These are phyloP conservation scores for Marmota monax DNA, from an alignment of 2,113 vertebrate genomes.

Conservation along the genomic window DNA sequence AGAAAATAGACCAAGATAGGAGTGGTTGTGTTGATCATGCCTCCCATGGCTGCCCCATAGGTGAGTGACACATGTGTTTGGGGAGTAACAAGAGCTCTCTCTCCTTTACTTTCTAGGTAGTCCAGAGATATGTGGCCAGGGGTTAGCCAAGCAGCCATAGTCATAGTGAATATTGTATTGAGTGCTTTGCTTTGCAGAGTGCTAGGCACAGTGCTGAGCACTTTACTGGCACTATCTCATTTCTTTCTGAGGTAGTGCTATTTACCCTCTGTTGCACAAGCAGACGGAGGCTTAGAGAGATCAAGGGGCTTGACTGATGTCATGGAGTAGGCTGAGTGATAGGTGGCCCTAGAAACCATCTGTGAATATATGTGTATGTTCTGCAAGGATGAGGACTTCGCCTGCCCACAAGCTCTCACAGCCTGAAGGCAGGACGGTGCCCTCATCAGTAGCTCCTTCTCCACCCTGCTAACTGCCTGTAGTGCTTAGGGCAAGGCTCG, in stretches of 20 bases:
- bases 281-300: not conserved
- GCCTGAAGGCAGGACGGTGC: not conserved
- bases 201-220: rapidly evolving
- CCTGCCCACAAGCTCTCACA: not conserved
- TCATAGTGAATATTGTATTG: rapidly evolving
- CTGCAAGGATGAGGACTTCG: not conserved
- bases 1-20: not conserved
- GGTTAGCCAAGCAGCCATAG: not conserved
- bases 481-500: not conserved
- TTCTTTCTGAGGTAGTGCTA: not conserved
- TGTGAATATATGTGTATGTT: not conserved
- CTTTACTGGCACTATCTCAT: not conserved
- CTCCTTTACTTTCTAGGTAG: not conserved
- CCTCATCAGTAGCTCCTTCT: not conserved
- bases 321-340: not conserved
- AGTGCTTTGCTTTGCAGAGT: not conserved
- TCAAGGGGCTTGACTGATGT: not conserved
- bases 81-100: too few relatives aligned
- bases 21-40: not conserved
- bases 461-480: too few relatives aligned
- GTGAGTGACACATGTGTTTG: not conserved
- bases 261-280: not conserved
- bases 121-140: not conserved
- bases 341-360: not conserved
- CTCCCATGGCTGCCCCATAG: too few relatives aligned